A percentile compares a stretch with the other conserved stretches of the same genome.
Conservation (phyloP, 2,888 invertebrate species). For the Eulithis testata region DNA sequence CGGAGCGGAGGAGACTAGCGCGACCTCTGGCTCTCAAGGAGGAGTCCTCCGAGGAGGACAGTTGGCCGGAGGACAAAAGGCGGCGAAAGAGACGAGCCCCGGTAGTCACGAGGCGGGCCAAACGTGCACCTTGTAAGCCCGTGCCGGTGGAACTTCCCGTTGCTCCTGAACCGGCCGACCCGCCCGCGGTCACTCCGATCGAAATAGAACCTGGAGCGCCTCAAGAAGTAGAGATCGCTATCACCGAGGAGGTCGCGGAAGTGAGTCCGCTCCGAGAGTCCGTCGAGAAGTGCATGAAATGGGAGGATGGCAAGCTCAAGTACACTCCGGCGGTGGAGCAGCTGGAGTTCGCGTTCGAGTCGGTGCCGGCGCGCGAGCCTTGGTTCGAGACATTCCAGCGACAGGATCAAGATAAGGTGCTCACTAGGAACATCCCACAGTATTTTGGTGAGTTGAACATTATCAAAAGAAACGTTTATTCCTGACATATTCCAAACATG, state of each 20-base stretch:
- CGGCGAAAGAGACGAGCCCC: conserved; percentile 61
- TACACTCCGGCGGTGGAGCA: conserved; percentile 84
- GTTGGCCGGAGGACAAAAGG: conserved; percentile 69
- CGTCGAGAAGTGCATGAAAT: conserved; percentile 71
- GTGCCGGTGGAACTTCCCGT: conserved; percentile 40
- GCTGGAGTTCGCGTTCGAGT: conserved; percentile 90
- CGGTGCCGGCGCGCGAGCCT: conserved; percentile 88
- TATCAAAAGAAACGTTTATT: neutral
- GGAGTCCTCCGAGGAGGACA: conserved; percentile 78
- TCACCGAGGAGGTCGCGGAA: conserved; percentile 44
- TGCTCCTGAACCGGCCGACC: conserved; percentile 46
- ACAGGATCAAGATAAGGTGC: conserved; percentile 89
- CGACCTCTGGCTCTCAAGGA: conserved; percentile 75
- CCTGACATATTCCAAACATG: no score
- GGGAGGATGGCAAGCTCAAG: conserved; percentile 76
- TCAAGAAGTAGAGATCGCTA: conserved; percentile 29
- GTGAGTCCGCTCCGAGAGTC: conserved; percentile 64
- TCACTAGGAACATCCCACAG: conserved; percentile 84
- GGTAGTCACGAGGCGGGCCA: conserved; percentile 52
- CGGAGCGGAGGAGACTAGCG: conserved; percentile 68
- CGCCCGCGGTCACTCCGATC: conserved; percentile 56
- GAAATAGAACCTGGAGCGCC: conserved; percentile 52
- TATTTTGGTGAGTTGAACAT: conserved; percentile 77
- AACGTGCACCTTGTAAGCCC: conserved; percentile 36
- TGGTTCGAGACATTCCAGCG: conserved; percentile 92